These are phyloP conservation scores for Drosophila eohydei DNA, from an alignment of 2,888 invertebrate genomes.

Conservation along the genomic window DNA sequence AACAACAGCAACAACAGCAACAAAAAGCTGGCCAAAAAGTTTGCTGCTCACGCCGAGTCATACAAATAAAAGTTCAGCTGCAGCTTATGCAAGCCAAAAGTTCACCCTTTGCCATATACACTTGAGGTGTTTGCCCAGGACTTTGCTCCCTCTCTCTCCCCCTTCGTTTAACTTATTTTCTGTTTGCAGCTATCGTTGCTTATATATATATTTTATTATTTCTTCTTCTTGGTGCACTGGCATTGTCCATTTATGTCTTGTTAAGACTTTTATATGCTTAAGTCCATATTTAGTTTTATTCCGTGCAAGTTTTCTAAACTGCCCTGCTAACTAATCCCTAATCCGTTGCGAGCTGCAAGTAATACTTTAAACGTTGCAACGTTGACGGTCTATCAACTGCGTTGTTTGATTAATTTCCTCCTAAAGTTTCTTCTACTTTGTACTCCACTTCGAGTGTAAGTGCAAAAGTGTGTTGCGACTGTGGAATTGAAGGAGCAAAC, in stretches of 20 bases:
- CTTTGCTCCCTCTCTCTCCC: slow-evolving; percentile 25
- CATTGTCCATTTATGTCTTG: slow-evolving; percentile 76
- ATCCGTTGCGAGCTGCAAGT: slow-evolving; percentile 19
- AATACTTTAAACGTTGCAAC: slow-evolving; percentile 47
- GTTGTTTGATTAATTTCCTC: slow-evolving; percentile 39
- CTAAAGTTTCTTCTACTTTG: slow-evolving; percentile 1
- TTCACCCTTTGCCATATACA: slow-evolving; percentile 46
- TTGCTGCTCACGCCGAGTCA: slow-evolving; percentile 63
- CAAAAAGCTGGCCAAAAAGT: slow-evolving; percentile 49
- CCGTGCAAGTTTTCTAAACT: slow-evolving; percentile 60
- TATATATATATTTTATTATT: slow-evolving; percentile 8
- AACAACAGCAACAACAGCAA: slow-evolving; percentile 1
- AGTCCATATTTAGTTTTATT: slow-evolving; percentile 71
- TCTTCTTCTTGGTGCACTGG: slow-evolving; percentile 5
- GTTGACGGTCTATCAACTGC: slow-evolving; percentile 17
- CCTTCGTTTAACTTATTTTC: not conserved
- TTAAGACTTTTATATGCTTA: slow-evolving; percentile 78
- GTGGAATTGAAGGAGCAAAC: not conserved
- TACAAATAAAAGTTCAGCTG: slow-evolving; percentile 74
- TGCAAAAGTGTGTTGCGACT: not conserved
- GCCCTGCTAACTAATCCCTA: slow-evolving; percentile 62
- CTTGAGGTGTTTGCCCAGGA: slow-evolving; percentile 72
- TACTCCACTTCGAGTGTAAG: not conserved
- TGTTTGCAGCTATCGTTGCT: slow-evolving; percentile 52
- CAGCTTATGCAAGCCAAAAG: slow-evolving; percentile 56